Percentiles rank a stretch among this genome's conserved stretches.
Conservation (phyloP, 2,888 invertebrate genomes). For the Drosophila anomelani region DNA sequence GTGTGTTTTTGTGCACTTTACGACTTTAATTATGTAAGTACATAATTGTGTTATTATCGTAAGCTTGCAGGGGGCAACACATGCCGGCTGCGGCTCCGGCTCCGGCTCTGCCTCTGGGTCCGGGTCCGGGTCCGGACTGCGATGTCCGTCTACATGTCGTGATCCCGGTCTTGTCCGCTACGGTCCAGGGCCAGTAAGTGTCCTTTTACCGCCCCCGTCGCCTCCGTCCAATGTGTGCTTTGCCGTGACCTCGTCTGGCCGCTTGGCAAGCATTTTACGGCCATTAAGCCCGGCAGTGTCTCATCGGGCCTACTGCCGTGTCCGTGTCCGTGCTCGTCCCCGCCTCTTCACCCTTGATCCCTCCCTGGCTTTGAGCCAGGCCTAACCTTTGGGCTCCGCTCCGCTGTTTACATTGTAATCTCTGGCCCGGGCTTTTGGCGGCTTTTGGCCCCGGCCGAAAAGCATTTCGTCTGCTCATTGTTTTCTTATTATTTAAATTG, state of each 20-base stretch:
- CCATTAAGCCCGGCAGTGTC: constrained; percentile 69
- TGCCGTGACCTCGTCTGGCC: constrained; percentile 64
- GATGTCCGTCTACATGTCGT: constrained; percentile 14
- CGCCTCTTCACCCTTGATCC: neutral
- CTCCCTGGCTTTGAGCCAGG: constrained; percentile 10
- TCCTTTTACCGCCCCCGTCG: neutral
- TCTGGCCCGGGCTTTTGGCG: constrained; percentile 14
- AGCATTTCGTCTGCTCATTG: constrained; percentile 50
- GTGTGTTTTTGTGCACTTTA: constrained; percentile 67
- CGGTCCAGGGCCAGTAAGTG: neutral
- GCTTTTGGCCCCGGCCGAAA: constrained; percentile 14
- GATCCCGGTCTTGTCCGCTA: constrained; percentile 14
- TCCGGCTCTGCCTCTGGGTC: constrained; percentile 34
- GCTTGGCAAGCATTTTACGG: constrained; percentile 73
- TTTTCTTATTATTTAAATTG: constrained; percentile 70
- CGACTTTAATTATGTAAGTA: constrained; percentile 78
- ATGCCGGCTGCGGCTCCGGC: constrained; percentile 41
- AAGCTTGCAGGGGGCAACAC: constrained; percentile 57
- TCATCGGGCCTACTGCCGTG: constrained; percentile 37
- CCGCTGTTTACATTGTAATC: constrained; percentile 40
- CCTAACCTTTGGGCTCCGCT: constrained; percentile 30
- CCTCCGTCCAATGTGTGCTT: constrained; percentile 29
- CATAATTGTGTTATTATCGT: constrained; percentile 79
- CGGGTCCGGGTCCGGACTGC: constrained; percentile 1
- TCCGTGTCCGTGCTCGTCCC: neutral